Percentiles rank a stretch among this genome's conserved stretches.
These are phyloP conservation scores for Phenganax stokvisi DNA, from an alignment of 92 coral and sea anemone species.

Conservation along the genomic window DNA sequence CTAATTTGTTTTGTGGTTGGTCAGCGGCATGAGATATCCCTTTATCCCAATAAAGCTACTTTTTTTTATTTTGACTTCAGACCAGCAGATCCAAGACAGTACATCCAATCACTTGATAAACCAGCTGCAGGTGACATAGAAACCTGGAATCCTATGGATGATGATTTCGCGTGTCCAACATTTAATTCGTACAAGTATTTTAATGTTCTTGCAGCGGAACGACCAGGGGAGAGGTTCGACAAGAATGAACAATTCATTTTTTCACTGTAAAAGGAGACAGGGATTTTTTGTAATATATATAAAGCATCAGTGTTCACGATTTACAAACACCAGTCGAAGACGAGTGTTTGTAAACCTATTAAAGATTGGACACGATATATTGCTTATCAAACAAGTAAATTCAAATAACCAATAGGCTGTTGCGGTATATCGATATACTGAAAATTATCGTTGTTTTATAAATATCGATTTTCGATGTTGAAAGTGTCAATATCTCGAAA, in stretches of 20 bases:
- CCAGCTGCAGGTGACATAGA: conserved; percentile 21
- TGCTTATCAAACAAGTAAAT: no score
- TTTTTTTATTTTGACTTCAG: not conserved
- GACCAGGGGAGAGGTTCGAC: conserved; percentile 6
- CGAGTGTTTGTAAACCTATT: no score
- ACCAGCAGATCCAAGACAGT: not conserved
- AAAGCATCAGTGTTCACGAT: no score
- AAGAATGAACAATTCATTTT: not conserved
- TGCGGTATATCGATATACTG: no score
- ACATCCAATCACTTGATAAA: not conserved
- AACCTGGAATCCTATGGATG: conserved; percentile 86
- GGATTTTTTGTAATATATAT: not conserved
- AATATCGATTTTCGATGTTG: no score
- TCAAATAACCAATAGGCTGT: no score
- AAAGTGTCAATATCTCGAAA: no score
- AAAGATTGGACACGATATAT: not conserved
- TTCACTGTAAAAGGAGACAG: not conserved
- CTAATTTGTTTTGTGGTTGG: no score
- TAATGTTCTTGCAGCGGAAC: conserved; percentile 33
- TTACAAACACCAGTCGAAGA: no score
- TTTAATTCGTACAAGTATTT: conserved; percentile 67
- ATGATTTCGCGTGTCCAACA: conserved; percentile 64
- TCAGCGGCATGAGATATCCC: no score
- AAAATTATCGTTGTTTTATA: no score
- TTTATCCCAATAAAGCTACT: no score